A percentile compares a stretch with the other conserved stretches of the same genome.
Conservation (phyloP, 1,140 invertebrate species). For the Trypoxylus dichotomus region DNA sequence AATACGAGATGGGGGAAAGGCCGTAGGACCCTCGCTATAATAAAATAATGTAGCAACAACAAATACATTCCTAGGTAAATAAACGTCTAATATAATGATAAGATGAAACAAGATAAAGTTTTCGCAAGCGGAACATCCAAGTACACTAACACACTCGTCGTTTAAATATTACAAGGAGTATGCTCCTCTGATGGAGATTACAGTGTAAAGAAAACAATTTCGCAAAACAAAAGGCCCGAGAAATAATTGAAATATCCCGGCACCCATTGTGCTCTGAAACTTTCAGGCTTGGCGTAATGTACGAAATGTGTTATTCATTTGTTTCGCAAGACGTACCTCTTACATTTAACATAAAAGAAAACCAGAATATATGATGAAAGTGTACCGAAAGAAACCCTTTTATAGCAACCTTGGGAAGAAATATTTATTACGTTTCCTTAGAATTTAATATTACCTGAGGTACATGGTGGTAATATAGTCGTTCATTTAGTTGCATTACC, state of each 20-base stretch:
- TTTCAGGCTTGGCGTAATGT: slow-evolving; percentile 27
- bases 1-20: too few species aligned
- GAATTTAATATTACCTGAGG: slow-evolving; percentile 3
- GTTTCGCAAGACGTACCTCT: slow-evolving; percentile 19
- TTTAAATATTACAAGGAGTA: slow-evolving; percentile 18
- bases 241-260: slow-evolving; percentile 30
- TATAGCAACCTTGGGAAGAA: background rate
- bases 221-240: slow-evolving; percentile 29
- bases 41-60: background rate
- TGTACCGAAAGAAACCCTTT: slow-evolving; percentile 1
- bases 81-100: background rate
- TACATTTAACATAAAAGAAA: slow-evolving; percentile 17
- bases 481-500: slow-evolving; percentile 1
- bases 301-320: slow-evolving; percentile 33
- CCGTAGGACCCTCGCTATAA: too few species aligned
- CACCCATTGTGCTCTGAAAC: slow-evolving; percentile 29
- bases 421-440: background rate
- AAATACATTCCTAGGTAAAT: slow-evolving; percentile 4
- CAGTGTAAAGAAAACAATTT: slow-evolving; percentile 31
- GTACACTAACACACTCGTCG: background rate
- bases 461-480: background rate
- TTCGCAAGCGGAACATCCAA: background rate
- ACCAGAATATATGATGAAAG: slow-evolving; percentile 25
- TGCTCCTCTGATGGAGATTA: slow-evolving; percentile 26
- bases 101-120: slow-evolving; percentile 9